Evolutionary conservation across 2,113 vertebrate genomes (phyloP).

Genomic region (Salvelinus fontinalis): DNA sequence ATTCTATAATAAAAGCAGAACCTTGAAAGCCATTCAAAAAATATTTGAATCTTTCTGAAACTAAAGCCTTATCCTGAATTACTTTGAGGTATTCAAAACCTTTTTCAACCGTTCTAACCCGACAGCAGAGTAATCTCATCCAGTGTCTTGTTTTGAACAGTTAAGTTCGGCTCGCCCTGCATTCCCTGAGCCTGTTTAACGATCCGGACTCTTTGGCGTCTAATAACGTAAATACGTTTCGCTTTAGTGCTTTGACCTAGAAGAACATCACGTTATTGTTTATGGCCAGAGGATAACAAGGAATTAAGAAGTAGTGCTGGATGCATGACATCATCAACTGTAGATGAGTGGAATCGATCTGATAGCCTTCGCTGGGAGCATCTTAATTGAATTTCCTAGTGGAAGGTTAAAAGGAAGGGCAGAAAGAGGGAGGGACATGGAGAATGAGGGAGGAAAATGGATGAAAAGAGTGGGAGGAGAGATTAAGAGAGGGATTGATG

Average conservation of each 20-base stretch:
- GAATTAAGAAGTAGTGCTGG: not conserved
- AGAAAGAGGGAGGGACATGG: not conserved
- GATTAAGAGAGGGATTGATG: no score
- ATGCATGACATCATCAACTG: not conserved
- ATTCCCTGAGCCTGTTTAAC: slow-evolving; percentile 2
- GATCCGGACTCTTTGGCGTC: not conserved
- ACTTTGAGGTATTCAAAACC: no score
- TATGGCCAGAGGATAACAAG: not conserved
- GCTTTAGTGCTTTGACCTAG: not conserved
- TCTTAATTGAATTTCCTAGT: slow-evolving; percentile 4
- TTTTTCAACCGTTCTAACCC: not conserved
- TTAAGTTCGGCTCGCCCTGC: not conserved
- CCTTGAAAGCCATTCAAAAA: no score
- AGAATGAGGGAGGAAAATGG: not conserved
- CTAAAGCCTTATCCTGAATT: no score
- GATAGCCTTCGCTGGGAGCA: not conserved
- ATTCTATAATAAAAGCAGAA: no score
- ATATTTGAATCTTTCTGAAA: no score
- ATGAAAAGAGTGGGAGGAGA: no score
- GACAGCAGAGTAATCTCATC: not conserved
- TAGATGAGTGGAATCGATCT: not conserved
- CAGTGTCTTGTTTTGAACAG: not conserved
- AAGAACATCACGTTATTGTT: not conserved
- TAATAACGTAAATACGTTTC: not conserved
- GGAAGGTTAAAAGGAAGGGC: not conserved